Base-by-base conservation (phyloP, 2,888 invertebrate species). In the Phortica magna region DNA sequence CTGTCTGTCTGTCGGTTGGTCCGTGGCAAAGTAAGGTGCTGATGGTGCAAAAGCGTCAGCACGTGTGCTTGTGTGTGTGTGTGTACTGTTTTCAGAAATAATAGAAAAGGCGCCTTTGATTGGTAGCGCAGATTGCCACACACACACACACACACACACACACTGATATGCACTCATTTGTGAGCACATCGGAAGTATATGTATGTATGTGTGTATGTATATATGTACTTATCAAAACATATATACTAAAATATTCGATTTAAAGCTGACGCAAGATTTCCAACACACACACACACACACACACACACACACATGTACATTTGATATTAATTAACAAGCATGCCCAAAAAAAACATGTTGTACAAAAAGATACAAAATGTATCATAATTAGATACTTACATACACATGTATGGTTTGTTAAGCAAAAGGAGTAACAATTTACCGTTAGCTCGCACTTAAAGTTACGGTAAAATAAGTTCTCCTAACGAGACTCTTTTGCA, bases 51-150 rank as follows among this genome's bases (percentile, higher is more conserved):
- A 48, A 48, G 48, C 48, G 17, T 42, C 12, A 55, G 73, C 22
- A 17, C 41, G 64, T 64, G 73, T 59, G 59, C 48, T n/a, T 59
- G 41, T 72, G 17, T 72, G n/a, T 73, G 61, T 59, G 59, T 59
- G 72, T 41, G n/a, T 41, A 59, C 5, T n/a, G 31, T 41, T n/a
- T 19, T 9, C 43, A 73, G 31, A 12, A n/a, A 70, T 12, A 53
- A 22, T 6, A 7, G 31, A 55, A 73, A 73, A 22, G 59, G 31
- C 19, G 48, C 70, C 70, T 22, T 70, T 70, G 70, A 70, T 70
- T 70, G 70, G 70, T 53, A 53, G 53, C 17, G 53, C 12, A 53
- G 53, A 53, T 53, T 48, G 53, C 70, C 12, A 53, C 17, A 53
- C 53, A 31, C 22, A 12, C 70, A 53, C 53, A 70, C 43, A 43